phyloP scores from a whole-genome alignment of 2,888 invertebrate genomes.

The Cremastobaeus sp. region DNA sequence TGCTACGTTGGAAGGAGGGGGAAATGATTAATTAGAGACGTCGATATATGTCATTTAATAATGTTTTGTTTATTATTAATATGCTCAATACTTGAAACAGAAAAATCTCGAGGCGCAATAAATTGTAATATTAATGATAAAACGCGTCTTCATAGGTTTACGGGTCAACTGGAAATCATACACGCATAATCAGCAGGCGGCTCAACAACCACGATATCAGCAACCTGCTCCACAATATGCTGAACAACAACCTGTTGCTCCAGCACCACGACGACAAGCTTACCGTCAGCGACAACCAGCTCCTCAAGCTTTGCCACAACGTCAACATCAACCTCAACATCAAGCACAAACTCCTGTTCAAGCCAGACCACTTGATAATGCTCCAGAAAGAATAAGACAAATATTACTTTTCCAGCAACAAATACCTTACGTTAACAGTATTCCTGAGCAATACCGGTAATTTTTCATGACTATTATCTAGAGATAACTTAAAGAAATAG shows the following conservation, averaged over 20 bases:
- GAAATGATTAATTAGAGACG: too few relatives aligned
- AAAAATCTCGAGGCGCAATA: too few relatives aligned
- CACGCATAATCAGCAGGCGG: constrained; percentile 63
- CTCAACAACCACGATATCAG: constrained; percentile 56
- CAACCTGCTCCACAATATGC: constrained; percentile 49
- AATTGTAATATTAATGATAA: constrained; percentile 3
- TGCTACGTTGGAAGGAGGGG: too few relatives aligned
- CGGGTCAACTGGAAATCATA: constrained; percentile 75
- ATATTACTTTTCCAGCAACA: constrained; percentile 73
- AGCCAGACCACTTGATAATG: constrained; percentile 63
- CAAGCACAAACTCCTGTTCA: constrained; percentile 53
- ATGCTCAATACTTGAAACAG: too few relatives aligned
- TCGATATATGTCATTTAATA: too few relatives aligned
- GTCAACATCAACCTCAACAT: constrained; percentile 46
- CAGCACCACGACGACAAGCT: constrained; percentile 46
- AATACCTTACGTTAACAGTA: constrained; percentile 74
- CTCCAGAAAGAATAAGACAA: constrained; percentile 73
- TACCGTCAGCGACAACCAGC: constrained; percentile 55
- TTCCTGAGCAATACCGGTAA: constrained; percentile 73
- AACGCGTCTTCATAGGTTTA: constrained; percentile 65
- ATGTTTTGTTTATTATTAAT: too few relatives aligned
- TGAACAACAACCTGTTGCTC: constrained; percentile 30
- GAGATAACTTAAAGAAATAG: not conserved
- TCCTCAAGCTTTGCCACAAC: constrained; percentile 41
- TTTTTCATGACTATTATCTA: not conserved